phyloP scores from a whole-genome alignment of 2,113 vertebrate species.

The Carettochelys insculpta region DNA sequence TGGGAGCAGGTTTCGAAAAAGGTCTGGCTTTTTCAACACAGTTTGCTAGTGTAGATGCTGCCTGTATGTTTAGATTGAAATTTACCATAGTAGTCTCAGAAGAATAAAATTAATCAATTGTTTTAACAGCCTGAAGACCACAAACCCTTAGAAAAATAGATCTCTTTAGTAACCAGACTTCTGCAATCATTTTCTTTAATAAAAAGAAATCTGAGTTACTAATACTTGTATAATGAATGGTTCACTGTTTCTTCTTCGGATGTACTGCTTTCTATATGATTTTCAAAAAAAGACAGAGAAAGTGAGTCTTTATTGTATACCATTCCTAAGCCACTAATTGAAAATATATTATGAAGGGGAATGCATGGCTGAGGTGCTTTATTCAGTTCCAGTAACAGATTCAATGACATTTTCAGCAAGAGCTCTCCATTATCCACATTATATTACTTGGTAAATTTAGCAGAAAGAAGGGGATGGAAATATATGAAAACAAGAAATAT shows the following conservation, averaged over 20 bases:
- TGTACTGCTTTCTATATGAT: background rate
- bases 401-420: slow-evolving; percentile 76
- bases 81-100: background rate
- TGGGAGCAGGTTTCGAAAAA: too few relatives aligned
- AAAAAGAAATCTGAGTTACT: slow-evolving; percentile 28
- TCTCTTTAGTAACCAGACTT: background rate
- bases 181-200: slow-evolving; percentile 7
- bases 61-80: background rate
- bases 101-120: background rate
- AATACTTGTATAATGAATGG: slow-evolving; percentile 2
- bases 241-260: background rate
- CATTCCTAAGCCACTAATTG: slow-evolving; percentile 68
- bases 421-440: slow-evolving; percentile 76
- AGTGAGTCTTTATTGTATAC: slow-evolving; percentile 19
- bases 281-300: background rate
- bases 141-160: background rate
- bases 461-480: slow-evolving; percentile 76
- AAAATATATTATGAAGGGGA: slow-evolving; percentile 69
- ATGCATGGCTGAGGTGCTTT: slow-evolving; percentile 65
- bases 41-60: too few relatives aligned
- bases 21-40: too few relatives aligned
- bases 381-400: slow-evolving; percentile 72
- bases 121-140: background rate
- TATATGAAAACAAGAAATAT: slow-evolving; percentile 81
- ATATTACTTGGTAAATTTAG: slow-evolving; percentile 84